Evolutionary conservation across 2,113 vertebrate genomes (phyloP).

Genomic region (Naja naja): DNA sequence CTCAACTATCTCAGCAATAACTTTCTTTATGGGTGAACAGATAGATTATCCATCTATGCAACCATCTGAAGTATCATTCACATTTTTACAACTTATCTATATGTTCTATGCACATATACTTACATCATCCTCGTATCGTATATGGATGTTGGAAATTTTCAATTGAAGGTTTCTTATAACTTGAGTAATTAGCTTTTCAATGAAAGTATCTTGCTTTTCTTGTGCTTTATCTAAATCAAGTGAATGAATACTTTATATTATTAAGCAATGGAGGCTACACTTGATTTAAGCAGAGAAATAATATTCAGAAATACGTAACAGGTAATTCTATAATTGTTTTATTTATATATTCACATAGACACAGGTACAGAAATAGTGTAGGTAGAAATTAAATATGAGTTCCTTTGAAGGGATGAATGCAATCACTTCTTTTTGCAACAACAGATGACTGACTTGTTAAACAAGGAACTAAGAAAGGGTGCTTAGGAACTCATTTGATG

Average conservation of each 20-base stretch:
- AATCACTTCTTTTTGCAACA: not conserved
- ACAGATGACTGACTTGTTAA: not conserved
- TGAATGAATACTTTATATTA: slow-evolving; percentile 30
- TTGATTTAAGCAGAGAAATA: not conserved
- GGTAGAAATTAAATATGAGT: not conserved
- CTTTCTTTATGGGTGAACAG: not conserved
- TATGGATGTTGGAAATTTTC: slow-evolving; percentile 94
- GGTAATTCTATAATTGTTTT: not conserved
- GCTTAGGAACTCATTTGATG: not conserved
- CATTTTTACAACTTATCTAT: not conserved
- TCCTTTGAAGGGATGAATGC: not conserved
- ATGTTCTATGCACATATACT: slow-evolving; percentile 66
- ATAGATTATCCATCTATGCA: not conserved
- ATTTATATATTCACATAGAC: not conserved
- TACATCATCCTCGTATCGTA: slow-evolving; percentile 97
- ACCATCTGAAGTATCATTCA: not conserved
- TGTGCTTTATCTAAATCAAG: slow-evolving; percentile 77
- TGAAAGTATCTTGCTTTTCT: slow-evolving; percentile 92
- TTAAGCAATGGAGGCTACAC: slow-evolving; percentile 10
- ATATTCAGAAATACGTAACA: not conserved
- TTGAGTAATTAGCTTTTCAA: slow-evolving; percentile 95
- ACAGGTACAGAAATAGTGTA: not conserved
- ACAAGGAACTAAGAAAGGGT: not conserved
- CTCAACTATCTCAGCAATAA: not conserved
- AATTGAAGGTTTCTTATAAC: slow-evolving; percentile 98